phyloP scores from a whole-genome alignment of 2,113 vertebrate genomes.

The Neogale vison region DNA sequence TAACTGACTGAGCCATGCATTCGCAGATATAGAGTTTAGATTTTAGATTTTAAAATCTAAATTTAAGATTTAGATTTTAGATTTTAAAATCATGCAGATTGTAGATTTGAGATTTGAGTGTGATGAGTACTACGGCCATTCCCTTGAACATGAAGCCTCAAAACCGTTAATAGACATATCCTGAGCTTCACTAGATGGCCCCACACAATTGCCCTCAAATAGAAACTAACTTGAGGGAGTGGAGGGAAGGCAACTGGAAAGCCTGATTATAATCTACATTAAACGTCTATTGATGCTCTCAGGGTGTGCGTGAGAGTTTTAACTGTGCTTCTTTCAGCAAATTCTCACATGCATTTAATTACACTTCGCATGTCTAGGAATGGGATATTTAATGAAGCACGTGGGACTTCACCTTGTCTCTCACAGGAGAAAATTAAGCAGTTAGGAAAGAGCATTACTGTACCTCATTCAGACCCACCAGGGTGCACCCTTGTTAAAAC shows the following conservation, averaged over 20 bases:
- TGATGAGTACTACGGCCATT: neutral
- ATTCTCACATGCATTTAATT: constrained; percentile 54
- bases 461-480: neutral
- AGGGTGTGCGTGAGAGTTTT: neutral
- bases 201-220: constrained; percentile 51
- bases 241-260: neutral
- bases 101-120: too few species aligned
- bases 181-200: constrained; percentile 51
- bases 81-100: too few species aligned
- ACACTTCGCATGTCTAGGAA: constrained; percentile 20
- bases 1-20: neutral
- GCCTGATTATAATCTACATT: neutral
- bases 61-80: too few species aligned
- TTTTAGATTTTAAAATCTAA: too few species aligned
- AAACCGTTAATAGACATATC: neutral
- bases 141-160: neutral
- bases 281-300: constrained; percentile 8
- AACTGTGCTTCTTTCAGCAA: neutral
- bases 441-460: constrained; percentile 1
- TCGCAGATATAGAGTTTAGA: too few species aligned
- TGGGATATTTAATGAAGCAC: constrained; percentile 62
- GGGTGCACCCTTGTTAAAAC: neutral
- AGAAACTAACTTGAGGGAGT: neutral
- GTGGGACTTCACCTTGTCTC: neutral
- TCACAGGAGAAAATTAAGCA: constrained; percentile 8